phyloP scores from a whole-genome alignment of 2,888 invertebrate species.

The Lepetodrilus schrolli region DNA sequence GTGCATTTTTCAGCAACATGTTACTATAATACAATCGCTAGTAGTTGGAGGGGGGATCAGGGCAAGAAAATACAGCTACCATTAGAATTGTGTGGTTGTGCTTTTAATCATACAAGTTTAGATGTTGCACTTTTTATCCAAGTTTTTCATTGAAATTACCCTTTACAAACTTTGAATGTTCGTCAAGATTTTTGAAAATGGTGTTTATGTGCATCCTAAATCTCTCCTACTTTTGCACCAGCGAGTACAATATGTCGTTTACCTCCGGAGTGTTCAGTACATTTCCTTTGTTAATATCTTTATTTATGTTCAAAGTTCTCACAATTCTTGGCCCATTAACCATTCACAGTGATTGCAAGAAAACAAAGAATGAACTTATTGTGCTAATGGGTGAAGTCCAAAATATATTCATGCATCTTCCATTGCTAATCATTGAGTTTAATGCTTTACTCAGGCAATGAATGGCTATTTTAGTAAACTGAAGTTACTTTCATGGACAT shows the following conservation, averaged over 20 bases:
- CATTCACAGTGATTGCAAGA: neutral
- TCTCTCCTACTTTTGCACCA: constrained; percentile 9
- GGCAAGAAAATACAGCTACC: neutral
- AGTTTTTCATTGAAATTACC: constrained; percentile 23
- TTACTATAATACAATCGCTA: too few relatives aligned
- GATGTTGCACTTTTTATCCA: constrained; percentile 25
- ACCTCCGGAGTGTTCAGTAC: constrained; percentile 14
- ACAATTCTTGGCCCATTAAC: constrained; percentile 6
- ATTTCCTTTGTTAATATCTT: constrained; percentile 4
- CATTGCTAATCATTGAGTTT: constrained; percentile 15
- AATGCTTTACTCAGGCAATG: constrained; percentile 15
- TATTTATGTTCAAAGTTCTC: neutral
- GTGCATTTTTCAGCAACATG: too few relatives aligned
- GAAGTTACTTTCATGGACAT: constrained; percentile 9
- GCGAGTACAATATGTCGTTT: constrained; percentile 23
- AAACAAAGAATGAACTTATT: too few relatives aligned
- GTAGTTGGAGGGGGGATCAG: too few relatives aligned
- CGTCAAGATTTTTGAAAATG: constrained; percentile 11
- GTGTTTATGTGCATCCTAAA: constrained; percentile 21
- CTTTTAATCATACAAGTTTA: constrained; percentile 17
- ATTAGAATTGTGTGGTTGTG: constrained; percentile 26
- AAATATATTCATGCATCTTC: constrained; percentile 19
- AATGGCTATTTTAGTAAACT: constrained; percentile 12
- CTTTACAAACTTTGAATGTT: constrained; percentile 25
- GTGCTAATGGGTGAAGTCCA: constrained; percentile 12